Percentiles rank a stretch among this genome's conserved stretches.
These are phyloP conservation scores for Zhuqinia jingwanae DNA, from an alignment of 2,888 invertebrate genomes.

Conservation along the genomic window DNA sequence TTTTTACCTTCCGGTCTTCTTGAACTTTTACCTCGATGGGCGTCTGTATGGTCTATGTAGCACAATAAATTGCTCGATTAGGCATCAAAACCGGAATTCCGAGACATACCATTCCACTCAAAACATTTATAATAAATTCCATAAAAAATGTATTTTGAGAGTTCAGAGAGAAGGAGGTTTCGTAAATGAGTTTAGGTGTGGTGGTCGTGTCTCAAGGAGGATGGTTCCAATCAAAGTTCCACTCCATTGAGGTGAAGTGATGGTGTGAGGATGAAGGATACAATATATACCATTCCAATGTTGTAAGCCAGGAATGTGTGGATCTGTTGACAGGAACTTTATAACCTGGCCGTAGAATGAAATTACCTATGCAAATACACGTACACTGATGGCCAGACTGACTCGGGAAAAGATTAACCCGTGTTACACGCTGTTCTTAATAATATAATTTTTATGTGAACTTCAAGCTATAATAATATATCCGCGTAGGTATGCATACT, in stretches of 20 bases:
- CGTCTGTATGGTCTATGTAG: no score
- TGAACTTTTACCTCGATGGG: not conserved
- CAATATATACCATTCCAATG: not conserved
- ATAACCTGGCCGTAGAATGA: no score
- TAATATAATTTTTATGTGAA: not conserved
- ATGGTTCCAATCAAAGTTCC: slow-evolving; percentile 20
- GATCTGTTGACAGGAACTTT: no score
- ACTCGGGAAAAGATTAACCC: no score
- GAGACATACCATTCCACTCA: not conserved
- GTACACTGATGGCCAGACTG: no score
- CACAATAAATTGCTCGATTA: no score
- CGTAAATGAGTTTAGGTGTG: not conserved
- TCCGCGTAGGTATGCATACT: no score
- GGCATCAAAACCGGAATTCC: not conserved
- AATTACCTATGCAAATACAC: no score
- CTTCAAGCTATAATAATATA: no score
- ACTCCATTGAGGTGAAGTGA: slow-evolving; percentile 23
- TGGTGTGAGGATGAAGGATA: slow-evolving; percentile 14
- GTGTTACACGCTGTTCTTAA: no score
- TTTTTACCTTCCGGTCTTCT: not conserved
- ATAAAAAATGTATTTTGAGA: not conserved
- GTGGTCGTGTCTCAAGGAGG: slow-evolving; percentile 12
- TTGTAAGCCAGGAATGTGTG: not conserved
- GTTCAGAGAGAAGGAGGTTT: not conserved
- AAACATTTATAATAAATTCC: not conserved